Evolutionary conservation across 2,888 invertebrate species (phyloP).

Genomic region (Scrobipalpa atriplicella): DNA sequence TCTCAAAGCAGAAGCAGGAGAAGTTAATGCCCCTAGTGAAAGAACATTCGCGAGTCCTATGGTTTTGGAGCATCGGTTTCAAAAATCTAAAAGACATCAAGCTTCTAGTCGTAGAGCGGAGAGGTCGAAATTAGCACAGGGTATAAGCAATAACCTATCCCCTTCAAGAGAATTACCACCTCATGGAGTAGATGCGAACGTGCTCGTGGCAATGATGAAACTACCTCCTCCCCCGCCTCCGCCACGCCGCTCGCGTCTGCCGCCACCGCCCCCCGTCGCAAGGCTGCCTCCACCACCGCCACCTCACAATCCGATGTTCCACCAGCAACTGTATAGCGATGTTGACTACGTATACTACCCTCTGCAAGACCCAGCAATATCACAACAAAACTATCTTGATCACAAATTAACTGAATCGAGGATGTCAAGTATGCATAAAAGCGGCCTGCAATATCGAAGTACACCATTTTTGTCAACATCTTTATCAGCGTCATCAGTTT

Average conservation of each 20-base stretch:
- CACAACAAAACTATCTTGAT: slow-evolving; percentile 95
- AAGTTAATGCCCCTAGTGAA: slow-evolving; percentile 85
- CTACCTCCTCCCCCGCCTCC: slow-evolving; percentile 81
- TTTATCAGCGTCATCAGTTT: slow-evolving; percentile 86
- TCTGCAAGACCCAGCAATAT: slow-evolving; percentile 93
- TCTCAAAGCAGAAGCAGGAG: slow-evolving; percentile 88
- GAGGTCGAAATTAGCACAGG: slow-evolving; percentile 83
- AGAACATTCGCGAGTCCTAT: slow-evolving; percentile 78
- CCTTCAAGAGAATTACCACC: slow-evolving; percentile 71
- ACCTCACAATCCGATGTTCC: slow-evolving; percentile 93
- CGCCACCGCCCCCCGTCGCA: slow-evolving; percentile 86
- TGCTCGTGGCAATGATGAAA: slow-evolving; percentile 84
- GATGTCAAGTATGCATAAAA: slow-evolving; percentile 84
- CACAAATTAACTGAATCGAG: slow-evolving; percentile 91
- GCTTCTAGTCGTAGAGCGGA: slow-evolving; percentile 83
- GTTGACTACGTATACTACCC: slow-evolving; percentile 97
- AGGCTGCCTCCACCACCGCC: slow-evolving; percentile 88
- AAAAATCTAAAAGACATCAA: slow-evolving; percentile 76
- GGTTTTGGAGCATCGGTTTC: slow-evolving; percentile 76
- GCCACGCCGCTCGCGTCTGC: slow-evolving; percentile 83
- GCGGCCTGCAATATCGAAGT: slow-evolving; percentile 90
- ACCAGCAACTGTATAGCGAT: slow-evolving; percentile 94
- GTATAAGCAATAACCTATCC: slow-evolving; percentile 71
- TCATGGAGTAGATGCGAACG: slow-evolving; percentile 73
- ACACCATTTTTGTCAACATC: slow-evolving; percentile 90